Base-by-base conservation (phyloP, 1,140 invertebrate genomes). In the Ceratina japonica region DNA sequence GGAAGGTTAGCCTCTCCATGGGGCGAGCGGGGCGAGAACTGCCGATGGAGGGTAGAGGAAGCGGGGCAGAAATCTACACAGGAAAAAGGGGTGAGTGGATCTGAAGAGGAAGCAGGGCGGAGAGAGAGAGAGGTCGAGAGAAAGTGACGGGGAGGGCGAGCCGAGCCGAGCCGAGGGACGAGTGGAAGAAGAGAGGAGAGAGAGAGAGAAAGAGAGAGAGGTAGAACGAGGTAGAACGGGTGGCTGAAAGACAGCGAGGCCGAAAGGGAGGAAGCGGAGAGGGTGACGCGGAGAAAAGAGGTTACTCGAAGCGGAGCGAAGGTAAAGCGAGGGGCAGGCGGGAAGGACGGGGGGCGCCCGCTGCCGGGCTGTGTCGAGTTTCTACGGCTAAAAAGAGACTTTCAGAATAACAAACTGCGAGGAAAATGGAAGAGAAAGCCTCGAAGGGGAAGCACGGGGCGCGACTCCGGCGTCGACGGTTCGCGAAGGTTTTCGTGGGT, bases 361-460 rank as follows among this genome's bases (percentile, higher is more conserved):
- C 15, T 44, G 52, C 58, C 73, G 31, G 83, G 75, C 86, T 89
- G 87, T 81, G 86, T 88, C 84, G 85, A 86, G 86, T 89, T 91
- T 89, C 87, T 86, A 81, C 75, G 82, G 69, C 68, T 81, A 84
- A 87, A 87, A 86, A 75, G 73, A 81, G 71, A 90, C 84, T 86
- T 88, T 85, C 75, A 86, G 86, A 86, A 87, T 88, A 90, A 90
- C 87, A 89, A 89, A 89, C 82, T 89, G 76, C 74, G 66, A 66
- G 79, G 73, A 84, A 84, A 82, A 82, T 71, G 79, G 78, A 76
- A 72, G 75, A 71, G 75, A 63, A 81, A 59, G 20, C 59, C 20
- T 59, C n/a, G 71, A 13, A 63, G 52, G 24, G 24, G 37, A 24
- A 22, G 27, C 24, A n/a, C 65, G 27, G 63, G 13, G 22, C 12